Base-by-base conservation (phyloP, 2,113 vertebrate genomes). In the Melospiza georgiana region DNA sequence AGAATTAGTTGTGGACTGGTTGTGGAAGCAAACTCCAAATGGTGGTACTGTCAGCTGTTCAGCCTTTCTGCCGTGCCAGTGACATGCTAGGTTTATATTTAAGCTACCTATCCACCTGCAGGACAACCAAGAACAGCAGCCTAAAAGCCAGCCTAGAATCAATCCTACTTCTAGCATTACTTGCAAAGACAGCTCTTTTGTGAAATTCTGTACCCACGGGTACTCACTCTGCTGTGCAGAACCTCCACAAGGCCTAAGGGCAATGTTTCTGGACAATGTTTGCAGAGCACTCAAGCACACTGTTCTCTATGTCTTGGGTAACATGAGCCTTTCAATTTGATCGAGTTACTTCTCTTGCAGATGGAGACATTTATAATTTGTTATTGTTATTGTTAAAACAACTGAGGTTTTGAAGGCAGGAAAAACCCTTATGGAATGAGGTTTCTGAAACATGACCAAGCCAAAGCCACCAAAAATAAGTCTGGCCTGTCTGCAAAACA, bases 381-480 rank as follows among this genome's bases (percentile, higher is more conserved):
- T 90, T 97, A 84, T 94, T 97, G 93, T 94, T 94, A 48, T 78
- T 94, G 95, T 84, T 88, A 63, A 96, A 95, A 92, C 71, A 92
- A 82, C 55, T 89, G 80, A 92, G 94, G 78, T 91, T 94, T 97
- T 74, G 52, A 85, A 95, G 80, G 69, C 92, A 95, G 94, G 89
- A 91, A 94, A 78, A 83, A 92, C 68, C 63, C 61, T 84, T 69
- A 63, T n/a, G 87, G 94, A 97, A 89, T 48, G 87, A 78, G 84
- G 85, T 97, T 97, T 92, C 85, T 95, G 95, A 97, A 97, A 96
- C 8, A 69, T 48, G 54, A 96, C 95, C 95, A 91, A 97, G 87
- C 94, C 90, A 90, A 91, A 91, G 82, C 62, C 75, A 77, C 93
- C 95, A 95, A 97, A 97, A 97, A 92, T 96, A 97, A 95, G 87